Percentiles rank a stretch among this genome's conserved stretches.
Conservation (phyloP, 1,140 invertebrate species). For the Nomia melanderi region DNA sequence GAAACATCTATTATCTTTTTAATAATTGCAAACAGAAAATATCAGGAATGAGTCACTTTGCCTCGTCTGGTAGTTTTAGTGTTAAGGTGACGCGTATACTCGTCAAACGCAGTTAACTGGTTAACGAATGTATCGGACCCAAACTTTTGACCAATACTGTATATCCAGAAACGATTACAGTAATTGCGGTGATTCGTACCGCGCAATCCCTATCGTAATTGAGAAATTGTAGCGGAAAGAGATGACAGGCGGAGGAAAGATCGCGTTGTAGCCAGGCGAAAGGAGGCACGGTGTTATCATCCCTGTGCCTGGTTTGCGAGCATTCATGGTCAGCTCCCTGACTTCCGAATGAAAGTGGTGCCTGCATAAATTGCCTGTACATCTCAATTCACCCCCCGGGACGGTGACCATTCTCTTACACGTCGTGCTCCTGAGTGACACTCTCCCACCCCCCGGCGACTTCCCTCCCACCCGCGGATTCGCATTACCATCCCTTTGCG, state of each 20-base stretch:
- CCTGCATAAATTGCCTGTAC: slow-evolving; percentile 76
- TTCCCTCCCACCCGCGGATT: slow-evolving; percentile 53
- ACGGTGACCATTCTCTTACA: slow-evolving; percentile 73
- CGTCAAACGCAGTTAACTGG: too few relatives aligned
- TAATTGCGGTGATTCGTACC: not conserved
- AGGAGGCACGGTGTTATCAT: slow-evolving; percentile 33
- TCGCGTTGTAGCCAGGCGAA: not conserved
- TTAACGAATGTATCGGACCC: too few relatives aligned
- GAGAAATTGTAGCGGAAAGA: too few relatives aligned
- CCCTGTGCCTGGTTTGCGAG: slow-evolving; percentile 44
- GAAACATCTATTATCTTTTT: too few relatives aligned
- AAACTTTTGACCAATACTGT: too few relatives aligned
- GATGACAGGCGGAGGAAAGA: not conserved
- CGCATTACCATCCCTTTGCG: slow-evolving; percentile 66
- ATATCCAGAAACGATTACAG: not conserved
- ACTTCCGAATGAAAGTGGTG: slow-evolving; percentile 70
- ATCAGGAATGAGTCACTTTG: too few relatives aligned
- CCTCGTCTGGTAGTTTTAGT: too few relatives aligned
- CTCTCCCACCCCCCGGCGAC: slow-evolving; percentile 42
- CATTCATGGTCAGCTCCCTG: slow-evolving; percentile 63
- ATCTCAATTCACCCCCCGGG: slow-evolving; percentile 76
- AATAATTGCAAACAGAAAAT: too few relatives aligned
- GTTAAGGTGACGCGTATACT: too few relatives aligned
- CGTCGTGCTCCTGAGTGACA: slow-evolving; percentile 72
- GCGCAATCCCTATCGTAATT: not conserved